These are phyloP conservation scores for Malachius bipustulatus DNA, from an alignment of 2,888 invertebrate species.

Conservation along the genomic window DNA sequence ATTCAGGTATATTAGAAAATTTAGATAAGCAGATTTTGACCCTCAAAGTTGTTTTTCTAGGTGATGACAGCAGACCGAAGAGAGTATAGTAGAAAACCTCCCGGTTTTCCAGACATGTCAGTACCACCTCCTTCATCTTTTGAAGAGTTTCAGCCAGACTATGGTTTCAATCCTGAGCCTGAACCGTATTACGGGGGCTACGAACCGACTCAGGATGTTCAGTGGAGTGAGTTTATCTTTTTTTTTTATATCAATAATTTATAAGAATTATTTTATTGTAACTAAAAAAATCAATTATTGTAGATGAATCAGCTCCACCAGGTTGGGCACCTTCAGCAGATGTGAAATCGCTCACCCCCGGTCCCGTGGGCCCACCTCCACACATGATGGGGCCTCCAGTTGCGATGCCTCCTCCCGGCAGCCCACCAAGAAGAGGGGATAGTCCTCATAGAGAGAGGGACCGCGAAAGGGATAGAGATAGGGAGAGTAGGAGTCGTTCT, in stretches of 20 bases:
- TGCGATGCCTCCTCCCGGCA: conserved; percentile 17
- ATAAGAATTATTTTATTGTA: conserved; percentile 9
- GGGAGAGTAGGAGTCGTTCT: conserved; percentile 35
- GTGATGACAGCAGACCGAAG: conserved; percentile 86
- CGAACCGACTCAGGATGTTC: conserved; percentile 62
- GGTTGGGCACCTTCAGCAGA: conserved; percentile 54
- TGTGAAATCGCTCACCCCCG: conserved; percentile 58
- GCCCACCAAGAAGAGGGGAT: conserved; percentile 10
- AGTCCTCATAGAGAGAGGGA: conserved; percentile 26
- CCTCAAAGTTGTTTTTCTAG: too few relatives aligned
- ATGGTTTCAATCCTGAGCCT: conserved; percentile 41
- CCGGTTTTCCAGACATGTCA: conserved; percentile 50
- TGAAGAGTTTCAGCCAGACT: conserved; percentile 35
- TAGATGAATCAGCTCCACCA: conserved; percentile 25
- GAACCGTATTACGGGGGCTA: conserved; percentile 49
- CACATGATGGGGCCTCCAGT: conserved; percentile 32
- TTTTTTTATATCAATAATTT: conserved; percentile 5
- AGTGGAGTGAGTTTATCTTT: conserved; percentile 44
- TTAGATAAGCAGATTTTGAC: not conserved
- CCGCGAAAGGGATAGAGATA: conserved; percentile 36
- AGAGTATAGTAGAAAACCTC: conserved; percentile 65
- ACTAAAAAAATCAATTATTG: too few relatives aligned
- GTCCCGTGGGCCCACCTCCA: conserved; percentile 37
- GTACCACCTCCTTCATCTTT: conserved; percentile 45
- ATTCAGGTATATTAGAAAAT: conserved; percentile 60